Base-by-base conservation (phyloP, 2,113 vertebrate species). In the Actenoides hombroni region DNA sequence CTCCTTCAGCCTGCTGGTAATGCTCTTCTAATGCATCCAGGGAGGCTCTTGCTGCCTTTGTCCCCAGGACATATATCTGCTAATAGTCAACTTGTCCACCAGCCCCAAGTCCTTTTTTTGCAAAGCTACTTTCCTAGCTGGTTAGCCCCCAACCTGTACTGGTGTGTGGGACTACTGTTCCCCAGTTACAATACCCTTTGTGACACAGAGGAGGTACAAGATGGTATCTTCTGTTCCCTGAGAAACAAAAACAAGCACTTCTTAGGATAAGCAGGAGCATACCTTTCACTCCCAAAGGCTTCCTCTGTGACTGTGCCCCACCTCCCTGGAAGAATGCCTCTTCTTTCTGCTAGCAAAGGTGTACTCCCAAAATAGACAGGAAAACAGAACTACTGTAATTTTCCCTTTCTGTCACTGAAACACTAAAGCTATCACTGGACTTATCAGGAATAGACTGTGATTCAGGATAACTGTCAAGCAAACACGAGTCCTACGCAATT, bases 401-500 rank as follows among this genome's bases (percentile, higher is more conserved):
- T 91, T 91, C 54, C 35, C 60, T 69, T 65, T 93, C 65, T 82
- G 70, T 49, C 75, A 79, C 78, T 26, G 44, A 86, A 89, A 60
- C 35, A 42, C 56, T 37, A 37, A 1, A 4, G 37, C 39, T 95
- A 49, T 71, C 77, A 63, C 53, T 85, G 82, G 26, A 79, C 53
- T 91, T 93, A 94, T 56, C 65, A 88, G 75, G 61, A 93, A 46
- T 11, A 94, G 94, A 69, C 67, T 78, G 60, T 97, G 95, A 97
- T 93, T 94, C 94, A 95, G 68, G 16, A 61, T 79, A 68, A 51
- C 74, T 87, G 84, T 94, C 84, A 95, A 94, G 65, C 60, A 86
- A 24, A 7, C 81, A 5, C 77, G 18, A 29, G 39, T 70, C 69
- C 76, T 70, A 75, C 0, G 9, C 61, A 82, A 64, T 24, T 29